Evolutionary conservation across 35 echinoderm and acorn worm genomes (phyloP), one percentile per base, ranked within the genome.

Genomic region (Heliocidaris erythrogramma): DNA sequence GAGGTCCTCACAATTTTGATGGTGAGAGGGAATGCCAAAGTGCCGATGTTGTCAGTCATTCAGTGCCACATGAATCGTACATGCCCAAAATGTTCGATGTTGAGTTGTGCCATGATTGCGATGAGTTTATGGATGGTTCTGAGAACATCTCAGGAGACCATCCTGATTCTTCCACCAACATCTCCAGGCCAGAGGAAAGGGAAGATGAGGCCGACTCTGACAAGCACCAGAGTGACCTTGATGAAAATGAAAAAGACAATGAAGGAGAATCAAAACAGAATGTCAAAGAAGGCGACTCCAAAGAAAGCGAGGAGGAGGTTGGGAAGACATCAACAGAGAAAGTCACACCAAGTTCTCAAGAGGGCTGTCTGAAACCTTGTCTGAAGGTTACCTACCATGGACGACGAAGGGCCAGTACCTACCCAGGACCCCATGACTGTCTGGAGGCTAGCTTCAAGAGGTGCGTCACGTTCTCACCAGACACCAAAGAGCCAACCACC

Each of bases 391-490:
- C 11, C 14, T 92, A 92, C 49, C 47, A 59, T 48, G 50, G 91
- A 4, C 91, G 91, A 52, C 49, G 91, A 4, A 32, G 91, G 47
- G 91, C 91, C 49, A 92, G 91, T 30, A 92, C 91, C 30, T 92
- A 48, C 91, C 91, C 91, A n/a, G 87, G 87, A 32, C 91, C 91
- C 4, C 13, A 24, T 1, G 91, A 92, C n/a, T 49, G 49, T 16
- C 29, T 30, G 50, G 91, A 92, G 49, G 48, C 31, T 10, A 48
- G 31, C 47, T 52, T 96, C 30, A 96, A 93, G 85, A 95, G 90
- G 32, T 95, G 95, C 60, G 96, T 97, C 8, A 91, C 56, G n/a
- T 97, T 97, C 49, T 97, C 96, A 13, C 96, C 96, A 14, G 96
- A 96, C 50, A 97, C 95, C 24, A 93, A 96, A 42, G 96, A 97